Conservation (phyloP, 2,888 invertebrate species). For the Erebia epiphron region DNA sequence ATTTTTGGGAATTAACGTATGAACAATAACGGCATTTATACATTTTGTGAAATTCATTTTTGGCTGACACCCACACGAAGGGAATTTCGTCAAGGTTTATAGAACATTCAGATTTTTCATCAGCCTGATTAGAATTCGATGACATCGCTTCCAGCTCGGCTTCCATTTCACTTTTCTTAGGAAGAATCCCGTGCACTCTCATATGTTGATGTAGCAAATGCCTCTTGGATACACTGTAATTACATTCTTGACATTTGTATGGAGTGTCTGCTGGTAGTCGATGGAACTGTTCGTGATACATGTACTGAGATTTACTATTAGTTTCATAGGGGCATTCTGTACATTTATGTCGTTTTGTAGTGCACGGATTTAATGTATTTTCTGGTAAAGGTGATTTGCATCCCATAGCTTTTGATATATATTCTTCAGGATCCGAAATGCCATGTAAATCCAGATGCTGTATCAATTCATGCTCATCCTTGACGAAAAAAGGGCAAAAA, state of each 20-base stretch:
- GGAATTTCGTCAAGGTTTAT: slow-evolving; percentile 85
- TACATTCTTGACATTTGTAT: slow-evolving; percentile 92
- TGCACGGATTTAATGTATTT: slow-evolving; percentile 49
- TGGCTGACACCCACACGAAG: slow-evolving; percentile 89
- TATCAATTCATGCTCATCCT: slow-evolving; percentile 85
- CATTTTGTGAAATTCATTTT: slow-evolving; percentile 90
- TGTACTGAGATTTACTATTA: slow-evolving; percentile 92
- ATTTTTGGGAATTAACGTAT: slow-evolving; percentile 90
- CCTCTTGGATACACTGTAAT: slow-evolving; percentile 91
- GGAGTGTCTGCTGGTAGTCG: slow-evolving; percentile 86
- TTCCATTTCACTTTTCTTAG: slow-evolving; percentile 71
- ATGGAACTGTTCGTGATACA: slow-evolving; percentile 94
- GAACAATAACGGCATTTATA: slow-evolving; percentile 93
- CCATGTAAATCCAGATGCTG: slow-evolving; percentile 87
- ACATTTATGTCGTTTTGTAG: slow-evolving; percentile 88
- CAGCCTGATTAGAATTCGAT: slow-evolving; percentile 49
- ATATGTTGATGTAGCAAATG: slow-evolving; percentile 93
- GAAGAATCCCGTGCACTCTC: slow-evolving; percentile 86
- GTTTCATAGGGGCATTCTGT: slow-evolving; percentile 92
- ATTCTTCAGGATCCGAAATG: slow-evolving; percentile 82
- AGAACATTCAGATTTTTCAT: slow-evolving; percentile 52
- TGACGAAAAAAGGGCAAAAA: slow-evolving; percentile 91
- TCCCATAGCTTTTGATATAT: slow-evolving; percentile 73
- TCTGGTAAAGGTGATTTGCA: slow-evolving; percentile 63
- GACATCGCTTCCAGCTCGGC: slow-evolving; percentile 65